Base-by-base conservation (phyloP, 2,113 vertebrate species). In the Spilogale gracilis region DNA sequence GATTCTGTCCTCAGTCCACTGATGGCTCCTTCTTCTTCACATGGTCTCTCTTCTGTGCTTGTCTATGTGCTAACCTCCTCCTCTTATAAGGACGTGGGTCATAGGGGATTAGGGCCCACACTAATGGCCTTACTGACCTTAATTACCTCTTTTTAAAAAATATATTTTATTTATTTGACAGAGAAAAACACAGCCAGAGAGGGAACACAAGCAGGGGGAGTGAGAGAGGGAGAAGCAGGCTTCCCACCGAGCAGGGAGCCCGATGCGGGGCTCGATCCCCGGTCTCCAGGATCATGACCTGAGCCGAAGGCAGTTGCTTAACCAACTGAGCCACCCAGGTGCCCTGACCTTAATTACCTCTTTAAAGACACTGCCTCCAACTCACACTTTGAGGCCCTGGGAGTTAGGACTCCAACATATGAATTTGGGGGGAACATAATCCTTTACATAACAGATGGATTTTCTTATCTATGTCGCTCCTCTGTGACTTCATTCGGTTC, bases 401-500 rank as follows among this genome's bases (percentile, higher is more conserved):
- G 45, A 45, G 20, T 21, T 32, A 2, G 58, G 65, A 5, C 76
- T 27, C 52, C 20, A 18, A 17, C 6, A 2, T 2, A 3, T 10
- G n/a, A 23, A 27, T 38, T 45, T 11, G 7, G 21, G 10, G 9
- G 9, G 27, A 30, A 18, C 32, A 32, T 74, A 12, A 5, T 32
- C 52, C 63, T 54, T 32, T 17, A 74, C 8, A 3, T 7, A 17
- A 45, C 54, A 30, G 7, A n/a, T 0, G 48, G 16, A 27, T 45
- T 65, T 58, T 38, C 80, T 48, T 3, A 45, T 17, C 32, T 32
- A 5, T 20, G 8, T 32, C 43, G 65, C 16, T 18, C 30, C 32
- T 38, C 4, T 25, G 0, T 3, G 2, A 10, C 27, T 45, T 71
- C 8, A 9, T 58, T 1, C 7, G 32, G 16, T 38, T 58, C 38